Percentiles rank a stretch among this genome's conserved stretches.
These are phyloP conservation scores for Brachionus rubens DNA, from an alignment of 1,140 invertebrate species.

Conservation along the genomic window DNA sequence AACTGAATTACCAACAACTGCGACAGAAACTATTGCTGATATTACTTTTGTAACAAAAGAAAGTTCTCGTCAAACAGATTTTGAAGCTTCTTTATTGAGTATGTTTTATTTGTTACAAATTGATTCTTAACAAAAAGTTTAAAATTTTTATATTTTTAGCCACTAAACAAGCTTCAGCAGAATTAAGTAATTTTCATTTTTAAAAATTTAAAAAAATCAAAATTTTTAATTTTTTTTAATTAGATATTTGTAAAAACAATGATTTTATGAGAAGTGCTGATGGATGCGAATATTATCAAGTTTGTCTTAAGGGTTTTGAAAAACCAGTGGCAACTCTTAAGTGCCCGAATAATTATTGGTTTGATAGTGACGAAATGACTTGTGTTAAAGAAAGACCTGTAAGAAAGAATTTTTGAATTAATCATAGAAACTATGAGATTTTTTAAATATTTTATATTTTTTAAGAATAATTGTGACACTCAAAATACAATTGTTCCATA, in stretches of 20 bases:
- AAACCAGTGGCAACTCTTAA: slow-evolving; percentile 8
- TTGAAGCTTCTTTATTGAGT: no score
- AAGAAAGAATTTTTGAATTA: background rate
- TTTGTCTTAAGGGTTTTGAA: slow-evolving; percentile 13
- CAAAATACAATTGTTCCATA: background rate
- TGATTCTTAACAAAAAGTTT: no score
- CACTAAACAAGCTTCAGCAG: no score
- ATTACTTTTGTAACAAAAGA: no score
- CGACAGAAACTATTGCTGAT: no score
- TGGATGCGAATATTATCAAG: slow-evolving; percentile 14
- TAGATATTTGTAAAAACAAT: background rate
- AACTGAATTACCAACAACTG: no score
- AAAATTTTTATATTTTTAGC: no score
- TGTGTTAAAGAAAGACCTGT: background rate
- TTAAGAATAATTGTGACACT: background rate
- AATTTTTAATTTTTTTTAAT: background rate
- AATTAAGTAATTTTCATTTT: no score
- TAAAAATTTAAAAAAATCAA: background rate
- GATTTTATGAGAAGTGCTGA: background rate
- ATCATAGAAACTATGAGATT: background rate
- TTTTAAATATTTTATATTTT: background rate
- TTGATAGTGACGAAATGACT: background rate
- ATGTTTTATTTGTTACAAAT: no score
- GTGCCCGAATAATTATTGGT: slow-evolving; percentile 5
- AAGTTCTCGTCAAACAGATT: no score